These are phyloP conservation scores for Morpho helenor DNA, from an alignment of 2,888 invertebrate species.

Conservation along the genomic window DNA sequence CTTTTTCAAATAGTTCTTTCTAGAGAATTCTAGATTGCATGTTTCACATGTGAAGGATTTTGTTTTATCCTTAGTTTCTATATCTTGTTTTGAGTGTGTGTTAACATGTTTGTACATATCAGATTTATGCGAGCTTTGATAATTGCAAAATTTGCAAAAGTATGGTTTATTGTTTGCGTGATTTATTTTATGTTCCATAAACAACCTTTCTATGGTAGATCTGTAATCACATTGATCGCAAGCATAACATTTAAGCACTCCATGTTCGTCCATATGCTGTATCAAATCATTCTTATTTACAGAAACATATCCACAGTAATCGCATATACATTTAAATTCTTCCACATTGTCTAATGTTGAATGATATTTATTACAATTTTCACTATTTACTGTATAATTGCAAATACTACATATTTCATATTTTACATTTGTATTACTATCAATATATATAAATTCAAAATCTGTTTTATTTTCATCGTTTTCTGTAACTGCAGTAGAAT, in stretches of 20 bases:
- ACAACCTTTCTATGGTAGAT: background rate
- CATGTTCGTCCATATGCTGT: too few species aligned
- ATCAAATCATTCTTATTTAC: background rate
- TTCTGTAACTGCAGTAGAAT: too few species aligned
- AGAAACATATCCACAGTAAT: background rate
- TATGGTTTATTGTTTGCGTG: background rate
- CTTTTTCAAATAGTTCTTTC: background rate
- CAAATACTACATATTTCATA: too few species aligned
- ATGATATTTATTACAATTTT: background rate
- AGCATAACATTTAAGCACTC: background rate
- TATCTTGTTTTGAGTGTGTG: background rate
- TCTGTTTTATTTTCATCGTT: too few species aligned
- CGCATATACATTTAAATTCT: background rate
- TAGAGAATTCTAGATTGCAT: background rate
- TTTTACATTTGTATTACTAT: too few species aligned
- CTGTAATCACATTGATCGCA: background rate
- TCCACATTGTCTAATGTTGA: background rate
- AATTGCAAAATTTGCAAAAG: background rate
- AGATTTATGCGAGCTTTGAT: background rate
- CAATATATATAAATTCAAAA: too few species aligned
- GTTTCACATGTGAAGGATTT: background rate
- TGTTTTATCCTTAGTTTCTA: too few species aligned
- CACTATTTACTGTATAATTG: too few species aligned
- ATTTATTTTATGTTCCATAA: background rate
- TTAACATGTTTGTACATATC: background rate